phyloP scores from a whole-genome alignment of 2,113 vertebrate species.

The Chloropsis cyanopogon region DNA sequence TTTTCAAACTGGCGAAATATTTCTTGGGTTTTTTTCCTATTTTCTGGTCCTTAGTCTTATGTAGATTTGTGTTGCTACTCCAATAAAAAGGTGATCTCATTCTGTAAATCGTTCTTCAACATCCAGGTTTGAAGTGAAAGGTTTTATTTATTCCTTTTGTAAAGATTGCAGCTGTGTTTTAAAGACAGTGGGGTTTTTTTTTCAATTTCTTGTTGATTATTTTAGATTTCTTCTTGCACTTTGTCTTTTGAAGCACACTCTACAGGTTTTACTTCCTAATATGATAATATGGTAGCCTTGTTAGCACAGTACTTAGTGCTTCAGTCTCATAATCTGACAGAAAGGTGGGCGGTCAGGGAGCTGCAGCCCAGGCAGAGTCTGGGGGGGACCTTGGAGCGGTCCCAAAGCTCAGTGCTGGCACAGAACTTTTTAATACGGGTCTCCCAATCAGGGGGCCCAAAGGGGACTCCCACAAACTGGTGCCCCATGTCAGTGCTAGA shows the following conservation, averaged over 20 bases:
- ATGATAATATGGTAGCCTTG: too few species aligned
- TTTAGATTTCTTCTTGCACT: not conserved
- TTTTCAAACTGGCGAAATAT: not conserved
- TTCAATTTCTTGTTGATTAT: not conserved
- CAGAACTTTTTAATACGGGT: too few species aligned
- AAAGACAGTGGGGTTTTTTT: not conserved
- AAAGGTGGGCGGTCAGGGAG: too few species aligned
- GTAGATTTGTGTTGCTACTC: not conserved
- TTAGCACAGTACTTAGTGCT: too few species aligned
- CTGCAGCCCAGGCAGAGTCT: too few species aligned
- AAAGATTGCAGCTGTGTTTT: not conserved
- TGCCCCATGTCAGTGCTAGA: too few species aligned
- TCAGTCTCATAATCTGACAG: too few species aligned
- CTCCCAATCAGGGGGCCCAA: too few species aligned
- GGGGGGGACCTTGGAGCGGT: too few species aligned
- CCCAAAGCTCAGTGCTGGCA: too few species aligned
- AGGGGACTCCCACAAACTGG: too few species aligned
- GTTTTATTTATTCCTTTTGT: slow-evolving; percentile 1
- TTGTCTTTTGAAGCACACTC: not conserved
- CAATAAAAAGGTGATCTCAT: not conserved
- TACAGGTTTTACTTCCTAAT: not conserved
- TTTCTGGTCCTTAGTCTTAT: not conserved
- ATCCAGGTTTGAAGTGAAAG: not conserved
- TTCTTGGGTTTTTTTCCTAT: not conserved
- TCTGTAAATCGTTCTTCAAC: not conserved